A percentile compares a stretch with the other conserved stretches of the same genome.
phyloP scores from a whole-genome alignment of 2,888 invertebrate genomes.

The Nymphalis c-album region DNA sequence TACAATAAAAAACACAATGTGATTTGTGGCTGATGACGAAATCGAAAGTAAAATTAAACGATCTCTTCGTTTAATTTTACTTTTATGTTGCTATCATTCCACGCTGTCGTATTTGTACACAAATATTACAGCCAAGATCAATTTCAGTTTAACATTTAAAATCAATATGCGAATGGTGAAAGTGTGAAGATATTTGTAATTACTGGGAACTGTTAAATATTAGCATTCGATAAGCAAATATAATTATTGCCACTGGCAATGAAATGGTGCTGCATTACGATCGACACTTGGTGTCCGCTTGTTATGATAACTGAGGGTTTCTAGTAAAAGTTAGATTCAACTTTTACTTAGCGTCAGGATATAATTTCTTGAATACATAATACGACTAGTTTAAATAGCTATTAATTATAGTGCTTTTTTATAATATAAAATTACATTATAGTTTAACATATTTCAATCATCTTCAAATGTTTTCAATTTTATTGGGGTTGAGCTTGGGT shows the following conservation, averaged over 20 bases:
- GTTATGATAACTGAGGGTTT: conserved; percentile 1
- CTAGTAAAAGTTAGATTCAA: neutral
- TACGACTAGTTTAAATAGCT: neutral
- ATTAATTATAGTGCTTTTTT: neutral
- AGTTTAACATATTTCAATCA: too few species aligned
- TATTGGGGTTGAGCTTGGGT: too few species aligned
- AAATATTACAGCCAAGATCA: neutral
- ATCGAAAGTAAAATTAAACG: too few species aligned
- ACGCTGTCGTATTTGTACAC: neutral
- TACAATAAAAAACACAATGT: too few species aligned
- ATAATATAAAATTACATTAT: too few species aligned
- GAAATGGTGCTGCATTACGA: conserved; percentile 7
- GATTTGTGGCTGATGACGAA: too few species aligned
- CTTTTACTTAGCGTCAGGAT: neutral
- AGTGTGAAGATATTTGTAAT: conserved; percentile 16
- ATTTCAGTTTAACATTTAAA: neutral
- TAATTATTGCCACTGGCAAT: conserved; percentile 20
- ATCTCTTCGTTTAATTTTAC: too few species aligned
- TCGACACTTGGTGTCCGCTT: neutral
- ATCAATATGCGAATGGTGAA: neutral
- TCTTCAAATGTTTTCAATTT: too few species aligned
- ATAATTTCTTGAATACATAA: neutral
- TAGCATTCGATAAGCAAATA: conserved; percentile 19
- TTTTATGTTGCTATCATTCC: too few species aligned
- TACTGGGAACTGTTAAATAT: conserved; percentile 19